Evolutionary conservation across 2,113 vertebrate genomes (phyloP).

Genomic region (Sturnus vulgaris): DNA sequence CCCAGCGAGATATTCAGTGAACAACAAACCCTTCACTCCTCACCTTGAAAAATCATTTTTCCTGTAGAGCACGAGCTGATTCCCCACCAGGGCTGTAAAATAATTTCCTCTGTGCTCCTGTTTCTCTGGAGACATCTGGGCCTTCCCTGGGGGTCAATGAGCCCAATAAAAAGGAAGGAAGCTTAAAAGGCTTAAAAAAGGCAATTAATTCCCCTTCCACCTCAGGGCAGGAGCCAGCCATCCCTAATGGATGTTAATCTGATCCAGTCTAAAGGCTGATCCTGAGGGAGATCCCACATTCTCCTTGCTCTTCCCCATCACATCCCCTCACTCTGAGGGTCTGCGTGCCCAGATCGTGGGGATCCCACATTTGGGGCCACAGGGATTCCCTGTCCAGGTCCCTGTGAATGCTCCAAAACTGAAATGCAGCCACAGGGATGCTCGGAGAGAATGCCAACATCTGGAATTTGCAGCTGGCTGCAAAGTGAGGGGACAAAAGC

Average conservation of each 20-base stretch:
- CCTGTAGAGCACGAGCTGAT: not conserved
- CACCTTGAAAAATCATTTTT: not conserved
- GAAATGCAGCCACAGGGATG: not conserved
- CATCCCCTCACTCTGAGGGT: rapidly evolving
- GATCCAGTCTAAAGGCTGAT: not conserved
- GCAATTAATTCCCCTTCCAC: not conserved
- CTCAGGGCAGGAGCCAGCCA: not conserved
- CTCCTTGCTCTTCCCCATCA: not conserved
- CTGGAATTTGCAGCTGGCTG: not conserved
- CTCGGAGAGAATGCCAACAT: not conserved
- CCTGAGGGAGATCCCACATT: not conserved
- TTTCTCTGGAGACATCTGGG: not conserved
- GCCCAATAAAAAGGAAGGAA: not conserved
- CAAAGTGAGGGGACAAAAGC: not conserved
- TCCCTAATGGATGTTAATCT: not conserved
- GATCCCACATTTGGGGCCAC: rapidly evolving
- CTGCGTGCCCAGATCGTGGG: rapidly evolving
- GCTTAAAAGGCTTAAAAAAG: not conserved
- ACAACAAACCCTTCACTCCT: not conserved
- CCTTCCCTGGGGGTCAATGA: not conserved
- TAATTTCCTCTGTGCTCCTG: not conserved
- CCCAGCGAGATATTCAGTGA: not conserved
- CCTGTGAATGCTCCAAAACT: rapidly evolving
- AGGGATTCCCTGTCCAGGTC: not conserved
- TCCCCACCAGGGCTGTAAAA: not conserved